Percentiles rank a stretch among this genome's conserved stretches.
These are phyloP conservation scores for Chydorus sphaericus DNA, from an alignment of 2,888 invertebrate species.

Conservation along the genomic window DNA sequence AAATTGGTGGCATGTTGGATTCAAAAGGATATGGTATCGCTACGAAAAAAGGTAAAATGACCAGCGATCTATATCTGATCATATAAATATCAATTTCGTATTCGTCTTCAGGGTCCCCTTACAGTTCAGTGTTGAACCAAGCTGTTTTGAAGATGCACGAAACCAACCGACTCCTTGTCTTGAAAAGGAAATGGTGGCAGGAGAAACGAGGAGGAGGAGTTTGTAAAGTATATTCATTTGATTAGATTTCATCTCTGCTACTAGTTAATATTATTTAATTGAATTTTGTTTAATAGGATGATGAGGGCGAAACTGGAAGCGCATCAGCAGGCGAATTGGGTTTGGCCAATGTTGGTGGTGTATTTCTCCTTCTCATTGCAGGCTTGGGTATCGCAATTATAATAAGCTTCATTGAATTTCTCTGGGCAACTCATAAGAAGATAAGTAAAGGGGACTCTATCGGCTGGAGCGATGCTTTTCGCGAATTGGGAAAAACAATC, in stretches of 20 bases:
- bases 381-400: conserved; percentile 76
- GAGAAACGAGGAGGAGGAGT: conserved; percentile 78
- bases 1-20: conserved; percentile 82
- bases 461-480: no score
- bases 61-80: not conserved
- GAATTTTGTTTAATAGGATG: conserved; percentile 19
- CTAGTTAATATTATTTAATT: no score
- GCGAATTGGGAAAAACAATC: no score
- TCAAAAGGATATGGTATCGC: conserved; percentile 93
- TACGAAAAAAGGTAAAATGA: conserved; percentile 66
- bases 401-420: conserved; percentile 87
- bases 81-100: not conserved
- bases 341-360: conserved; percentile 87
- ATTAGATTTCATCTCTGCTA: no score
- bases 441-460: no score
- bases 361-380: conserved; percentile 88
- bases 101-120: conserved; percentile 63
- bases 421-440: conserved; percentile 88
- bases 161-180: conserved; percentile 75
- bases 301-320: conserved; percentile 17
- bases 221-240: conserved; percentile 51
- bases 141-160: conserved; percentile 92
- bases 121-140: conserved; percentile 81
- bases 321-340: conserved; percentile 44
- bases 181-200: conserved; percentile 97